Evolutionary conservation across 2,888 invertebrate genomes (phyloP).

Genomic region (Apamea monoglypha): DNA sequence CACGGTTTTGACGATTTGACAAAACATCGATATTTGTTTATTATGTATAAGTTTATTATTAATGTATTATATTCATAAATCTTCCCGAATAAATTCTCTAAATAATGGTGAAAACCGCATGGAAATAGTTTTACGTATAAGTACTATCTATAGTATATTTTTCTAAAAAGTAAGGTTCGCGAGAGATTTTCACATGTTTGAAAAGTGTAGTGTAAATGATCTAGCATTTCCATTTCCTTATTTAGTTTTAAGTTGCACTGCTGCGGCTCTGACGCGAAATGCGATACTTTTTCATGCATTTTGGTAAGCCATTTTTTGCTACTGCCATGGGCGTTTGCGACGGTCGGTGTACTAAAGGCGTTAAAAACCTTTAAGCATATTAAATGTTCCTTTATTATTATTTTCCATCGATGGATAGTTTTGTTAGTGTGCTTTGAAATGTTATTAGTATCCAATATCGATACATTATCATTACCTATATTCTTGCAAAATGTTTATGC

Average conservation of each 20-base stretch:
- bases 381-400: no score
- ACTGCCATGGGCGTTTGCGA: not conserved
- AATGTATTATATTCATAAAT: not conserved
- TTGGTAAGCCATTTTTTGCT: not conserved
- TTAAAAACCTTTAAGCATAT: not conserved
- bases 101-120: not conserved
- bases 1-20: not conserved
- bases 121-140: not conserved
- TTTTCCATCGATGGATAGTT: not conserved
- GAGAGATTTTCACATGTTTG: not conserved
- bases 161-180: not conserved
- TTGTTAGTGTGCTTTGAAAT: not conserved
- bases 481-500: not conserved
- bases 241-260: not conserved
- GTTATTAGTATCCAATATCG: not conserved
- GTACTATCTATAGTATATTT: not conserved
- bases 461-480: not conserved
- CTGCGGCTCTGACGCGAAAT: no score
- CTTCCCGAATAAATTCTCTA: not conserved
- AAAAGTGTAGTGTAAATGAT: not conserved
- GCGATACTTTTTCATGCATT: not conserved
- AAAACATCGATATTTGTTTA: not conserved
- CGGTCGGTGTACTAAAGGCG: not conserved
- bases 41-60: not conserved
- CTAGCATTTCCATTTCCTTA: not conserved